Evolutionary conservation across 2,888 invertebrate genomes (phyloP), one percentile per base, ranked within the genome.

Genomic region (Apocheima hispidaria): DNA sequence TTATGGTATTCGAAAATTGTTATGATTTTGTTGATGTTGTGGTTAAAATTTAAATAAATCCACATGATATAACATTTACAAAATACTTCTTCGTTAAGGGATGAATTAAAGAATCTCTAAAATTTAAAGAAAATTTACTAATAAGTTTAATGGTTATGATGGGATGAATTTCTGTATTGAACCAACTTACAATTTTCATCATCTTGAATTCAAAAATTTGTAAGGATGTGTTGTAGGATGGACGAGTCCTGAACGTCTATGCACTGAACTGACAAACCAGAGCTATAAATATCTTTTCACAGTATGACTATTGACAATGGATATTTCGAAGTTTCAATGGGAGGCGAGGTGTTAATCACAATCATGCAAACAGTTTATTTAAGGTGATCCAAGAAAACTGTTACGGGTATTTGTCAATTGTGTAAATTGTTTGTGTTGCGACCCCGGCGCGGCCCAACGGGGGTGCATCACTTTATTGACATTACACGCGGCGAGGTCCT

Each of bases 321-420:
- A 75, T 90, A 44, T 56, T 88, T 86, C 87, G 84, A 87, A 82
- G 87, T 90, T 84, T 81, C 89, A 88, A 87, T 90, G 88, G 79
- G 81, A 80, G 75, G 68, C 71, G 72, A 92, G 90, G 92, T 92
- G 92, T 84, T 92, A 92, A 92, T 90, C 85, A 91, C 83, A 86
- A 87, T 90, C 82, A 85, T 86, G 84, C 83, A 88, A 88, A 89
- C 88, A 87, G 85, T 87, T 87, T 90, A 87, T 88, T 89, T 88
- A 81, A 87, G 87, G 83, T 84, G 87, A 88, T 86, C 86, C 86
- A 86, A 82, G 82, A 88, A 84, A 84, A 83, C 51, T 79, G 85
- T 85, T 88, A 82, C 88, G 75, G 83, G 78, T 85, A 83, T 90
- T 88, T 84, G 88, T 88, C 81, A 88, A 90, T 89, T 86, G 90